Conservation (phyloP, 2,888 invertebrate genomes). For the Limenitis camilla region DNA sequence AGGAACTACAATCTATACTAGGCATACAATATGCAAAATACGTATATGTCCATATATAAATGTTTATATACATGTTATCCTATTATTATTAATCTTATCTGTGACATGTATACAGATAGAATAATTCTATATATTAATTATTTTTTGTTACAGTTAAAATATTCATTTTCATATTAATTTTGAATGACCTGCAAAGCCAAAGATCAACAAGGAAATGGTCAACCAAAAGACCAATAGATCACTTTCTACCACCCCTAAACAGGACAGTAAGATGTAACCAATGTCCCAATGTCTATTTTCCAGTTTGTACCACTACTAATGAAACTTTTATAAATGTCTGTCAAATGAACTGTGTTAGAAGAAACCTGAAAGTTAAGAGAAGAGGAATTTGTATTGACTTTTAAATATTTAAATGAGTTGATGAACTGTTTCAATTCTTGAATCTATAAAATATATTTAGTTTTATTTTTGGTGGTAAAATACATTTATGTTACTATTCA, state of each 20-base stretch:
- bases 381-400: no score
- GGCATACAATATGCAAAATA: no score
- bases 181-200: background rate
- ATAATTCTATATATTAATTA: background rate
- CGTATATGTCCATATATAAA: no score
- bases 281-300: constrained; percentile 36
- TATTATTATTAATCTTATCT: no score
- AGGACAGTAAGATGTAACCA: constrained; percentile 20
- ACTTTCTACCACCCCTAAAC: constrained; percentile 22
- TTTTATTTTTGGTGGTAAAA: no score
- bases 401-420: no score
- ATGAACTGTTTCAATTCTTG: no score
- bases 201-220: constrained; percentile 8
- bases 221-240: constrained; percentile 3
- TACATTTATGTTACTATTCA: no score
- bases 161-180: constrained; percentile 3
- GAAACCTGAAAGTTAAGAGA: background rate
- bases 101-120: no score
- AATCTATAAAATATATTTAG: no score
- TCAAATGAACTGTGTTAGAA: constrained; percentile 26
- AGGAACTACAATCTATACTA: no score
- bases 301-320: constrained; percentile 31
- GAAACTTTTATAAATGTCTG: constrained; percentile 33
- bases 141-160: constrained; percentile 8
- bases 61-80: no score